Conservation (phyloP, 2,113 vertebrate genomes). For the Galbula dea region DNA sequence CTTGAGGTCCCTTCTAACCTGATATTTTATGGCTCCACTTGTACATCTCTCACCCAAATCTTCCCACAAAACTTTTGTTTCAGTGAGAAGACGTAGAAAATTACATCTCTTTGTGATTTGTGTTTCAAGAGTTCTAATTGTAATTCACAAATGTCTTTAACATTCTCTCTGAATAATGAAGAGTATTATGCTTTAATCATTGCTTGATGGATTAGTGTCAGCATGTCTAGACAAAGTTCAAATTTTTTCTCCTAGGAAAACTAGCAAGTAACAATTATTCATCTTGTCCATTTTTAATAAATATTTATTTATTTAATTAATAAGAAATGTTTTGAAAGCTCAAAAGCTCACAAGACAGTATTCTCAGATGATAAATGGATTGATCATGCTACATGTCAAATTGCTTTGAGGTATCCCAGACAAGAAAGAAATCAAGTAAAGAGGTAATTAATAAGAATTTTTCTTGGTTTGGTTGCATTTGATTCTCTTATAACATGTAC, state of each 20-base stretch:
- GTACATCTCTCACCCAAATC: neutral
- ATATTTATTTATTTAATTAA: neutral
- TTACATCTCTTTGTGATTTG: neutral
- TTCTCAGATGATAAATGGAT: constrained; percentile 16
- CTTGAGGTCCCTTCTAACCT: no score
- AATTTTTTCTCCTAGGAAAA: constrained; percentile 63
- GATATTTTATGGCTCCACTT: neutral
- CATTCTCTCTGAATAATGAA: constrained; percentile 59
- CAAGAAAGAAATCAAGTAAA: neutral
- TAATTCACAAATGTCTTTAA: constrained; percentile 58
- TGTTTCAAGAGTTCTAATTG: constrained; percentile 53
- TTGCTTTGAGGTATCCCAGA: neutral
- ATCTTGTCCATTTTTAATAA: constrained; percentile 9
- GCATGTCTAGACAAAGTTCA: constrained; percentile 69
- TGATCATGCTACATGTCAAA: neutral
- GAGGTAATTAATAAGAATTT: neutral
- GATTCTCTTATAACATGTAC: neutral
- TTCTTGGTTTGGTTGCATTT: neutral
- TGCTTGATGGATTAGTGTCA: constrained; percentile 71
- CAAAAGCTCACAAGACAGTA: neutral
- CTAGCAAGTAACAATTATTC: constrained; percentile 55
- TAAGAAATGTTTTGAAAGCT: neutral
- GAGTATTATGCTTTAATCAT: constrained; percentile 67
- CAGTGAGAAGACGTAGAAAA: constrained; percentile 16
- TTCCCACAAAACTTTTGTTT: constrained; percentile 19